These are phyloP conservation scores for Antedon mediterranea DNA, from an alignment of 53 echinoderm and acorn worm species.

Conservation along the genomic window DNA sequence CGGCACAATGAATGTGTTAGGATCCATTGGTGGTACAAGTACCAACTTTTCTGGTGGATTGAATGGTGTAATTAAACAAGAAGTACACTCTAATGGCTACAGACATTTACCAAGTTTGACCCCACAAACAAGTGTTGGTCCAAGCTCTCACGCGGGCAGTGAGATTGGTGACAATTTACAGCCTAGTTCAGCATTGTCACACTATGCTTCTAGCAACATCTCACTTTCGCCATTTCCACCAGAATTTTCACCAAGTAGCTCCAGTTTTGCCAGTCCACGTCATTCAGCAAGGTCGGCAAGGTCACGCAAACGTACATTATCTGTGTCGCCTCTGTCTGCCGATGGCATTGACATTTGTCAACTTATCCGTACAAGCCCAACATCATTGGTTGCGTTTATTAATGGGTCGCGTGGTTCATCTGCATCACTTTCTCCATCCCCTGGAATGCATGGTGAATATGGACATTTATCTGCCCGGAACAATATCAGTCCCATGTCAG, in stretches of 20 bases:
- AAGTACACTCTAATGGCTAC: slow-evolving; percentile 26
- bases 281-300: slow-evolving; percentile 80
- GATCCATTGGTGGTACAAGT: slow-evolving; percentile 3
- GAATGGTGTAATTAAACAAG: slow-evolving; percentile 57
- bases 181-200: slow-evolving; percentile 91
- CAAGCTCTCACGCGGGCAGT: slow-evolving; percentile 80
- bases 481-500: slow-evolving; percentile 52
- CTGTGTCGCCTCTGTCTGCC: slow-evolving; percentile 78
- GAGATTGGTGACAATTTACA: slow-evolving; percentile 60
- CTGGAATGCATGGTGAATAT: slow-evolving; percentile 76
- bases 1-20: slow-evolving; percentile 9
- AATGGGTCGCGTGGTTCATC: slow-evolving; percentile 86
- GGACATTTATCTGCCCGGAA: slow-evolving; percentile 82
- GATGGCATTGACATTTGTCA: slow-evolving; percentile 78
- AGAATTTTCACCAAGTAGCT: slow-evolving; percentile 85
- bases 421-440: slow-evolving; percentile 73
- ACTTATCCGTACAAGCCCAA: slow-evolving; percentile 90
- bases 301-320: slow-evolving; percentile 72
- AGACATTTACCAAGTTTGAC: slow-evolving; percentile 35
- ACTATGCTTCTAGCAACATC: slow-evolving; percentile 82
- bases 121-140: slow-evolving; percentile 43
- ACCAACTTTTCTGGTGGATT: slow-evolving; percentile 28
- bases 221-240: slow-evolving; percentile 94
- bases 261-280: slow-evolving; percentile 94
- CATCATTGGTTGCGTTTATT: slow-evolving; percentile 88